Evolutionary conservation across 2,888 invertebrate genomes (phyloP).

Genomic region (Allolobophora icterica): DNA sequence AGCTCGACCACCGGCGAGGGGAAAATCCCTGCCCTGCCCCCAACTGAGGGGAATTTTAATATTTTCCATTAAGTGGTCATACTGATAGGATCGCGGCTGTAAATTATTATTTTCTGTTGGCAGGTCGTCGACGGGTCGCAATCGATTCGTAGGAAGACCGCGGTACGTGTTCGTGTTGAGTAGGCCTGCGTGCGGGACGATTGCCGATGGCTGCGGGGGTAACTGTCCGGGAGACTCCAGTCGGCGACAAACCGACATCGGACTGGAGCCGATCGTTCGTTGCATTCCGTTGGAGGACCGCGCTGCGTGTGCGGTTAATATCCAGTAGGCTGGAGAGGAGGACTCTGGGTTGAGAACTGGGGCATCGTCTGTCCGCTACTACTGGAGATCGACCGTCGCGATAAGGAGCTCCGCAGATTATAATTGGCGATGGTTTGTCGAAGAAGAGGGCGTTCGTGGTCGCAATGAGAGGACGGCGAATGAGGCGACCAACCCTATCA

Average conservation of each 20-base stretch:
- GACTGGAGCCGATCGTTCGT: neutral
- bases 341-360: neutral
- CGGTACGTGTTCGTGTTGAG: neutral
- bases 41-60: neutral
- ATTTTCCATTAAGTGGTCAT: slow-evolving; percentile 17
- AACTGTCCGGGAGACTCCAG: neutral
- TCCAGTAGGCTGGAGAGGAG: neutral
- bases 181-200: neutral
- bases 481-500: too few species aligned
- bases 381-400: neutral
- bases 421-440: neutral
- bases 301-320: neutral
- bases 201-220: neutral
- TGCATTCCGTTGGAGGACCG: neutral
- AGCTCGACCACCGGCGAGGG: neutral
- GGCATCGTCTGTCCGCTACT: neutral
- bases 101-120: slow-evolving; percentile 8
- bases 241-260: neutral
- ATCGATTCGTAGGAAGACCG: neutral
- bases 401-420: neutral
- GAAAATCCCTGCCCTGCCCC: neutral
- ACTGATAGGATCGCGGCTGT: neutral
- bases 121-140: neutral
- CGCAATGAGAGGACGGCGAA: neutral
- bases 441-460: neutral